phyloP scores from a whole-genome alignment of 1,140 invertebrate species.

The Lordiphosa clarofinis region DNA sequence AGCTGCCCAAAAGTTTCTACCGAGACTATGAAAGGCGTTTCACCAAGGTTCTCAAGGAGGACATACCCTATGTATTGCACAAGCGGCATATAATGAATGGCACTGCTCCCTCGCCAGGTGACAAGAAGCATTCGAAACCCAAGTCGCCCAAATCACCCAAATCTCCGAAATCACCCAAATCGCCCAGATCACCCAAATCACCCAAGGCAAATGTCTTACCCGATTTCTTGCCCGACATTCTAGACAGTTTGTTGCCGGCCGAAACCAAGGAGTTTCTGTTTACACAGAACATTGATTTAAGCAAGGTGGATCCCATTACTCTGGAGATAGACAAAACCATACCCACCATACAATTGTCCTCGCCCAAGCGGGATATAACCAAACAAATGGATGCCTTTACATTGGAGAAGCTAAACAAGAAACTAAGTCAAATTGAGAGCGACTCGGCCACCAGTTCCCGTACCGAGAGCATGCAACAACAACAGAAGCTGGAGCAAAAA shows the following conservation, averaged over 20 bases:
- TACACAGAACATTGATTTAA: conserved; percentile 86
- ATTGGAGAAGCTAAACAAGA: conserved; percentile 85
- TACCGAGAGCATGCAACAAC: conserved; percentile 84
- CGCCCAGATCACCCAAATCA: conserved; percentile 81
- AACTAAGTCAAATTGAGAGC: conserved; percentile 86
- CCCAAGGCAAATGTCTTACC: conserved; percentile 36
- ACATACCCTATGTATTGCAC: conserved; percentile 91
- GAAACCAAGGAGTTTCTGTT: conserved; percentile 83
- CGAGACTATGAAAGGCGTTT: conserved; percentile 82
- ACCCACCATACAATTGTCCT: conserved; percentile 83
- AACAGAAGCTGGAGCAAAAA: conserved; percentile 81
- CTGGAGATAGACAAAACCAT: conserved; percentile 84
- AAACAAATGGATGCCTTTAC: conserved; percentile 84
- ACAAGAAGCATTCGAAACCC: conserved; percentile 81
- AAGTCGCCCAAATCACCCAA: conserved; percentile 83
- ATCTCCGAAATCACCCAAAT: conserved; percentile 83
- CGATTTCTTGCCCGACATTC: conserved; percentile 75
- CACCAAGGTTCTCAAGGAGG: conserved; percentile 79
- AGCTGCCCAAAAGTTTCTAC: conserved; percentile 83
- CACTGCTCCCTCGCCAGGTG: conserved; percentile 84
- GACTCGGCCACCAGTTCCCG: conserved; percentile 86
- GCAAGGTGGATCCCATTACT: conserved; percentile 85
- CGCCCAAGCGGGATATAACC: conserved; percentile 85
- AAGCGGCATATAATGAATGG: conserved; percentile 91
- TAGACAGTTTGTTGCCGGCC: conserved; percentile 71